Percentiles rank a stretch among this genome's conserved stretches.
Conservation (phyloP, 1,140 invertebrate genomes). For the Hyles vespertilio region DNA sequence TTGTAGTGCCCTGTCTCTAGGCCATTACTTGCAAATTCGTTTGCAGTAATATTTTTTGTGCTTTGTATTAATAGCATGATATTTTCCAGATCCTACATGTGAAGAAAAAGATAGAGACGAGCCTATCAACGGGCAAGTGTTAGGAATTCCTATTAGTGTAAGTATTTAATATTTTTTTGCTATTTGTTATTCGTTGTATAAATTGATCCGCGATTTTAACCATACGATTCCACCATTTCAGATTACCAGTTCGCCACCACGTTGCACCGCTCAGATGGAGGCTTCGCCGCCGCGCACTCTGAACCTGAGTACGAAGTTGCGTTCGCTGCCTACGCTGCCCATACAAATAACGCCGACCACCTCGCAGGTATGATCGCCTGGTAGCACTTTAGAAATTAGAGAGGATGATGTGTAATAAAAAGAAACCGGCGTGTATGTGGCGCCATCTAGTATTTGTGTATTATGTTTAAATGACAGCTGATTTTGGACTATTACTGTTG, state of each 20-base stretch:
- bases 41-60: too few relatives aligned
- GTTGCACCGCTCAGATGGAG: constrained; percentile 35
- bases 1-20: too few relatives aligned
- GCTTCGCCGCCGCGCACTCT: constrained; percentile 48
- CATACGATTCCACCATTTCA: constrained; percentile 24
- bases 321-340: constrained; percentile 58
- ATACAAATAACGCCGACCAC: constrained; percentile 64
- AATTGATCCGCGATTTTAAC: constrained; percentile 1
- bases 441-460: constrained; percentile 16
- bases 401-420: constrained; percentile 22
- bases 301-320: constrained; percentile 62
- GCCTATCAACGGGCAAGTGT: constrained; percentile 48
- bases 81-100: constrained; percentile 39
- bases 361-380: constrained; percentile 59
- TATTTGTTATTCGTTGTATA: background rate
- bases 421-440: background rate
- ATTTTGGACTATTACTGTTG: too few relatives aligned
- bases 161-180: constrained; percentile 26
- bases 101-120: constrained; percentile 51
- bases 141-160: constrained; percentile 66
- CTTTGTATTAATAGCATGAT: constrained; percentile 2
- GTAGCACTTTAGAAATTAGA: constrained; percentile 51
- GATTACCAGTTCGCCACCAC: constrained; percentile 56
- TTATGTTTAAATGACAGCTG: constrained; percentile 6
- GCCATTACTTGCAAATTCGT: too few relatives aligned